A percentile compares a stretch with the other conserved stretches of the same genome.
phyloP scores from a whole-genome alignment of 2,113 vertebrate species.

The Pristiophorus japonicus region DNA sequence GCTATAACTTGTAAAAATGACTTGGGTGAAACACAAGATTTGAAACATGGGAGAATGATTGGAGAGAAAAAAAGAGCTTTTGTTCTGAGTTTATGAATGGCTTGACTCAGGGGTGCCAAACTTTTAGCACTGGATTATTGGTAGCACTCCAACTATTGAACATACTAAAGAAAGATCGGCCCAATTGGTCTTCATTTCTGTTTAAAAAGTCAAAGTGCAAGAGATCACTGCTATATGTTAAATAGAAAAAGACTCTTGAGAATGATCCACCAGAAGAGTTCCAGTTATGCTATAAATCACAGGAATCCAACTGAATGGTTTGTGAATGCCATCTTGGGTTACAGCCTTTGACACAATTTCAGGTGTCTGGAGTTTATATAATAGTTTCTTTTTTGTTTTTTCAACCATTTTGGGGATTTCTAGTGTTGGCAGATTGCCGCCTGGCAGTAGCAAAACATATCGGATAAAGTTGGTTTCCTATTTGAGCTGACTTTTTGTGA shows the following conservation, averaged over 20 bases:
- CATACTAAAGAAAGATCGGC: neutral
- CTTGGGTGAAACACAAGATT: neutral
- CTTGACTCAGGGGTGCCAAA: neutral
- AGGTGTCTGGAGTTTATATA: neutral
- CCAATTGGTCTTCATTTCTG: neutral
- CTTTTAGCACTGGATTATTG: neutral
- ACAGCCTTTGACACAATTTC: neutral
- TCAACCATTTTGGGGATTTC: neutral
- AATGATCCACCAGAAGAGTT: neutral
- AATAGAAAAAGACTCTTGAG: neutral
- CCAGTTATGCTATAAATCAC: conserved; percentile 25
- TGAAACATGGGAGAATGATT: neutral
- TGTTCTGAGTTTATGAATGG: conserved; percentile 17
- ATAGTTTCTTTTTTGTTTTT: neutral
- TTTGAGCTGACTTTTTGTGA: neutral
- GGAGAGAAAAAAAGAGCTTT: neutral
- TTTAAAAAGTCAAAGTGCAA: neutral
- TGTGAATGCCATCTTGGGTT: conserved; percentile 16
- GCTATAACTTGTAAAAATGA: neutral
- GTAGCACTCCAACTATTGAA: neutral
- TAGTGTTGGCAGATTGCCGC: neutral
- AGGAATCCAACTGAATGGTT: neutral
- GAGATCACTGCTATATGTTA: neutral
- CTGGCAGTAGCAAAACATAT: no score
- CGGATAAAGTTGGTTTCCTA: no score